phyloP scores from a whole-genome alignment of 1,140 invertebrate species.

The Drosophila truncata region DNA sequence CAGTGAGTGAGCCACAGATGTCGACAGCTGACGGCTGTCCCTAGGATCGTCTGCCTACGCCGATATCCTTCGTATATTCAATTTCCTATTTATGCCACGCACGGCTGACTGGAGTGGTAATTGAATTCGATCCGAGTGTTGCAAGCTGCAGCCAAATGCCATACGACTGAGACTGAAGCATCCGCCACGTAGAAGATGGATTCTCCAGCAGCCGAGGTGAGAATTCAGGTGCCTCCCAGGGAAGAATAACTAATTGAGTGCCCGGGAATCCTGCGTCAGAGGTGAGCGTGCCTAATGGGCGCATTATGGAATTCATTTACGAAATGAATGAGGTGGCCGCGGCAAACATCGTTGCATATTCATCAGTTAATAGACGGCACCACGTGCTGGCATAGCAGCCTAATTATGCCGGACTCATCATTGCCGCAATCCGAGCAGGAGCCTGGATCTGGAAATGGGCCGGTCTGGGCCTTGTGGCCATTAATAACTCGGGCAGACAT shows the following conservation, averaged over 20 bases:
- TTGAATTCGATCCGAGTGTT: conserved; percentile 32
- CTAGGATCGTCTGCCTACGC: conserved; percentile 20
- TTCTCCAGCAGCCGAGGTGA: not conserved
- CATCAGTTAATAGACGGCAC: conserved; percentile 22
- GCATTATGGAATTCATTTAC: conserved; percentile 29
- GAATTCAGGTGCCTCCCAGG: not conserved
- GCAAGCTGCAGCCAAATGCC: conserved; percentile 14
- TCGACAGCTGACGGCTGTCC: conserved; percentile 55
- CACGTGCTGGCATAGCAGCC: not conserved
- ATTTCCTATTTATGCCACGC: conserved; percentile 68
- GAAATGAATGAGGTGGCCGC: conserved; percentile 14
- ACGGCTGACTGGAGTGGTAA: conserved; percentile 41
- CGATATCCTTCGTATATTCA: conserved; percentile 56
- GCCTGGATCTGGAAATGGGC: conserved; percentile 7
- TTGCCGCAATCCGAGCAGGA: conserved; percentile 24
- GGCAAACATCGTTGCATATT: conserved; percentile 40
- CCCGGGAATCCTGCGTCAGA: not conserved
- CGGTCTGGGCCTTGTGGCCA: conserved; percentile 30
- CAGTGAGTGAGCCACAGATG: conserved; percentile 8
- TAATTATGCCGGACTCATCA: conserved; percentile 37
- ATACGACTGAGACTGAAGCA: not conserved
- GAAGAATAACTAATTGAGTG: conserved; percentile 22
- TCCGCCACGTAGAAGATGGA: not conserved
- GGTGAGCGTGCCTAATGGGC: conserved; percentile 19
- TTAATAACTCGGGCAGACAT: conserved; percentile 64